These are phyloP conservation scores for Pantelozetes paolii DNA, from an alignment of 2,888 invertebrate species.

Conservation along the genomic window DNA sequence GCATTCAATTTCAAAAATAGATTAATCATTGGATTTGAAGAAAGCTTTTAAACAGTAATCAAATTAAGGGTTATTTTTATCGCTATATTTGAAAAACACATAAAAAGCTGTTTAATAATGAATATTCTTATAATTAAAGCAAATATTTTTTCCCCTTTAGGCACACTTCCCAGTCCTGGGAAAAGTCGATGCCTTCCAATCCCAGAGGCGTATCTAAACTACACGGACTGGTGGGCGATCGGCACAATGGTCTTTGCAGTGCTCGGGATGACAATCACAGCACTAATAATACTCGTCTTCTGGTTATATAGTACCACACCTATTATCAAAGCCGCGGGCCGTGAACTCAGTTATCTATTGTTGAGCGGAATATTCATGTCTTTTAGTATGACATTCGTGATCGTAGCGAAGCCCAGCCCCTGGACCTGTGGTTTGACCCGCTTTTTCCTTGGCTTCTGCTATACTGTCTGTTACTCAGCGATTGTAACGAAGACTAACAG, in stretches of 20 bases:
- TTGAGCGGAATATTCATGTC: conserved; percentile 57
- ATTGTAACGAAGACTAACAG: conserved; percentile 60
- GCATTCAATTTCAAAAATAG: too few species aligned
- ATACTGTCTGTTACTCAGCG: conserved; percentile 59
- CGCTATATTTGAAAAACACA: not conserved
- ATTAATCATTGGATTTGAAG: too few species aligned
- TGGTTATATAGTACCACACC: conserved; percentile 58
- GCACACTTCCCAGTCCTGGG: conserved; percentile 52
- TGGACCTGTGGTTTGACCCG: conserved; percentile 57
- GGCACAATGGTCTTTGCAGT: conserved; percentile 52
- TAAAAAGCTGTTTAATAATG: not conserved
- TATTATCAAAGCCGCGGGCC: conserved; percentile 59
- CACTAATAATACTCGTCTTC: conserved; percentile 56
- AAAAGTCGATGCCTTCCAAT: conserved; percentile 54
- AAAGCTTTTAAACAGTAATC: too few species aligned
- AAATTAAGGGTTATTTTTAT: too few species aligned
- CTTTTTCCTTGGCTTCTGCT: conserved; percentile 58
- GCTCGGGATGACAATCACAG: conserved; percentile 55
- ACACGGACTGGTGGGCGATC: conserved; percentile 56
- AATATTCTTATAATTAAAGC: too few species aligned
- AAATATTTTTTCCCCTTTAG: too few species aligned
- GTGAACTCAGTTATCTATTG: conserved; percentile 58
- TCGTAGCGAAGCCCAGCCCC: conserved; percentile 56
- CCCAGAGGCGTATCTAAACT: conserved; percentile 56
- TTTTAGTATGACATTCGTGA: conserved; percentile 57